Percentiles rank a stretch among this genome's conserved stretches.
phyloP scores from a whole-genome alignment of 1,140 invertebrate species.

The Pinna nobilis region DNA sequence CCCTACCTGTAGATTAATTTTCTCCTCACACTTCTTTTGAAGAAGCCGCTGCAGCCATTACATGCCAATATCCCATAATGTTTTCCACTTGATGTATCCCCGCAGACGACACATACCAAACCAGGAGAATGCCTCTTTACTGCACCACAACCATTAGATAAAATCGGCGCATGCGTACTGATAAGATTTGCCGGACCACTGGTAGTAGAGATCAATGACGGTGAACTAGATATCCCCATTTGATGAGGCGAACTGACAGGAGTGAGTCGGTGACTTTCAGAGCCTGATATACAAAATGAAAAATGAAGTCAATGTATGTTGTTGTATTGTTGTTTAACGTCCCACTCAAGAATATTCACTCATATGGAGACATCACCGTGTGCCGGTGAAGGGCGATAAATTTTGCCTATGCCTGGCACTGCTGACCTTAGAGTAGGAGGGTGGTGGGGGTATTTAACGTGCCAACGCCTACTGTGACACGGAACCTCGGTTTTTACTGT shows the following conservation, averaged over 20 bases:
- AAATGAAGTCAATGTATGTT: not conserved
- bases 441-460: no score
- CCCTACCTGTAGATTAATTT: constrained; percentile 96
- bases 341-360: no score
- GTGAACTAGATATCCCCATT: not conserved
- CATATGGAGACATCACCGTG: no score
- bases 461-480: no score
- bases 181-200: not conserved
- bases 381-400: no score
- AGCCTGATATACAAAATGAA: not conserved
- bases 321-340: no score
- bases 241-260: not conserved
- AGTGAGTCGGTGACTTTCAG: not conserved
- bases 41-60: constrained; percentile 99
- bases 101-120: constrained; percentile 91
- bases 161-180: not conserved
- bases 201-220: not conserved
- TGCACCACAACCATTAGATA: constrained; percentile 40
- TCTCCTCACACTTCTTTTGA: constrained; percentile 96
- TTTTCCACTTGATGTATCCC: constrained; percentile 97
- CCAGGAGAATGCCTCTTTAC: constrained; percentile 66
- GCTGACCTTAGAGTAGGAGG: no score
- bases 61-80: constrained; percentile 99
- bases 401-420: no score
- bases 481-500: no score